These are phyloP conservation scores for Latrodectus hesperus DNA, from an alignment of 2,888 invertebrate species.

Conservation along the genomic window DNA sequence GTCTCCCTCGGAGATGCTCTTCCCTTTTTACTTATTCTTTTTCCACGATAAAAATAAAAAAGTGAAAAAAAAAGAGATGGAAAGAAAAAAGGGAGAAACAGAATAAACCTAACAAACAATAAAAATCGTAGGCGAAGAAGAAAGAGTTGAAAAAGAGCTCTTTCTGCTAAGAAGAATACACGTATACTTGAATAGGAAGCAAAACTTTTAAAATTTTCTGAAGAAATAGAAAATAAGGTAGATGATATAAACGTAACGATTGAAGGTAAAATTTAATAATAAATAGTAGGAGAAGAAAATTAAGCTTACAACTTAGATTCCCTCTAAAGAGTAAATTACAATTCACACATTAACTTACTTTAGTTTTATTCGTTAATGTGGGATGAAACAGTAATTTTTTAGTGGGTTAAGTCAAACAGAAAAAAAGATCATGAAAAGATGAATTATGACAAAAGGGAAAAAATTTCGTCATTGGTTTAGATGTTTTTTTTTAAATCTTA, in stretches of 20 bases:
- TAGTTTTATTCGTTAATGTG: constrained; percentile 64
- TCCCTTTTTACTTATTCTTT: background rate
- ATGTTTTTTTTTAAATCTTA: background rate
- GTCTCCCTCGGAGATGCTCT: constrained; percentile 48
- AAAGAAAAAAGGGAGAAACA: constrained; percentile 27
- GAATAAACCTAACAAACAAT: constrained; percentile 15
- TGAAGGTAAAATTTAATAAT: constrained; percentile 62
- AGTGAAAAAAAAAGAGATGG: constrained; percentile 7
- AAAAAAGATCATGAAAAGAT: constrained; percentile 49
- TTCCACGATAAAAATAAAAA: constrained; percentile 26
- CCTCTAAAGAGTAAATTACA: constrained; percentile 59
- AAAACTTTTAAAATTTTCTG: constrained; percentile 33
- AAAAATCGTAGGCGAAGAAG: constrained; percentile 3
- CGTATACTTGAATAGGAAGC: constrained; percentile 26
- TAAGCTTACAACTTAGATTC: background rate
- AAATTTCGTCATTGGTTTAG: constrained; percentile 31
- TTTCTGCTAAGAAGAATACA: constrained; percentile 39
- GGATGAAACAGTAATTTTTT: constrained; percentile 64
- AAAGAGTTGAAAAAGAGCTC: constrained; percentile 57
- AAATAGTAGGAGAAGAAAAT: constrained; percentile 25
- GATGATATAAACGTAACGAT: constrained; percentile 43
- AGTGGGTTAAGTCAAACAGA: constrained; percentile 47
- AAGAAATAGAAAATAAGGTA: constrained; percentile 34
- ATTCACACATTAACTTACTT: constrained; percentile 60
- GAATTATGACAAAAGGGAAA: constrained; percentile 29